These are phyloP conservation scores for Argya squamiceps DNA, from an alignment of 2,797 vertebrate species.

Conservation along the genomic window DNA sequence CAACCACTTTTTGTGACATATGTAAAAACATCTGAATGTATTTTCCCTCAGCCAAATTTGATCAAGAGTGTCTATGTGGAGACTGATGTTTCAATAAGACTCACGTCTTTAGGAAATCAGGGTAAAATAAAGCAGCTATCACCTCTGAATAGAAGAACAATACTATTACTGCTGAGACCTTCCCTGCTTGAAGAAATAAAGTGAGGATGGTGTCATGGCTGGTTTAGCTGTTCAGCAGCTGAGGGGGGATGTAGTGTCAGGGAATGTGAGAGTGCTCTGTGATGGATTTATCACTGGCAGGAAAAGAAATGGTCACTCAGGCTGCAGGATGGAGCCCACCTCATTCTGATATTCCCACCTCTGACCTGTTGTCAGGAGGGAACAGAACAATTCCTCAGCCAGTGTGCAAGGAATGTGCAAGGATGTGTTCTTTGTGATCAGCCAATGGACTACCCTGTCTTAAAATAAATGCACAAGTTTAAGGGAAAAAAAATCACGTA, in stretches of 20 bases:
- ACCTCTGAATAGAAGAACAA: background rate
- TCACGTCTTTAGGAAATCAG: background rate
- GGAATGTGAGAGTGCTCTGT: background rate
- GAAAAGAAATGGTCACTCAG: background rate
- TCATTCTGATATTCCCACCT: background rate
- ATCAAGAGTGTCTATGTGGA: background rate
- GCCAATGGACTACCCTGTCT: background rate
- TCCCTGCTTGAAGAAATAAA: background rate
- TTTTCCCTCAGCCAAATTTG: background rate
- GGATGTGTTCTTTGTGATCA: accelerated
- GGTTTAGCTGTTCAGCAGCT: background rate
- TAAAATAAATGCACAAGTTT: background rate
- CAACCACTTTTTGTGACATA: background rate
- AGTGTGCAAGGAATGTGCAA: background rate
- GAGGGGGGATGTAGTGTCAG: background rate
- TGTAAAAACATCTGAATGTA: background rate
- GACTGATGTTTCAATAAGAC: background rate
- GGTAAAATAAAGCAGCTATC: background rate
- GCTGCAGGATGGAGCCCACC: background rate
- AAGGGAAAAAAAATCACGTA: background rate
- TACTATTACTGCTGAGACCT: background rate
- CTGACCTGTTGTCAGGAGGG: background rate
- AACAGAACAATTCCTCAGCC: background rate
- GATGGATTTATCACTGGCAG: background rate
- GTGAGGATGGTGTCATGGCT: background rate